These are phyloP conservation scores for Geophilus truncorum DNA, from an alignment of 2,888 invertebrate species.

Conservation along the genomic window DNA sequence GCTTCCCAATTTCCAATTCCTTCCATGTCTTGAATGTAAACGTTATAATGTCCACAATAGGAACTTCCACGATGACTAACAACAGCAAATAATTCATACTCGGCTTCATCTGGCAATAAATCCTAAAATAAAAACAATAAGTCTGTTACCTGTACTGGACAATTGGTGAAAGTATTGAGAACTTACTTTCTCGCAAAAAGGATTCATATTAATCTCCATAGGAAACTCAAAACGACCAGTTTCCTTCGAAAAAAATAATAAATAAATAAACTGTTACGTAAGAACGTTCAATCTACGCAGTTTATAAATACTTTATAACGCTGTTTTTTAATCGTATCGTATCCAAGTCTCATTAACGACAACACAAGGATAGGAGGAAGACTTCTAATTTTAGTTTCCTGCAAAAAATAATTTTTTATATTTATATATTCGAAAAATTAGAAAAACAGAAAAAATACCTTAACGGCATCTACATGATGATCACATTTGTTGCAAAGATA, in stretches of 20 bases:
- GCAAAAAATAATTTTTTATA: conserved; percentile 8
- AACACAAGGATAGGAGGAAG: conserved; percentile 49
- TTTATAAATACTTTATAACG: conserved; percentile 1
- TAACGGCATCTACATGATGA: conserved; percentile 47
- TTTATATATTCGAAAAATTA: background rate
- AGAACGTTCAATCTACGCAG: too few species aligned
- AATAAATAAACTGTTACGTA: too few species aligned
- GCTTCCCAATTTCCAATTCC: conserved; percentile 46
- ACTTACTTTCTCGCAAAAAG: conserved; percentile 44
- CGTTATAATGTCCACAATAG: conserved; percentile 50
- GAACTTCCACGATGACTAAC: conserved; percentile 50
- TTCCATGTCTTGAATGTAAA: conserved; percentile 49
- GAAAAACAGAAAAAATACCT: conserved; percentile 41
- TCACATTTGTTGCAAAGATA: conserved; percentile 48
- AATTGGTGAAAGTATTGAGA: background rate
- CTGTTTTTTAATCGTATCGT: conserved; percentile 44
- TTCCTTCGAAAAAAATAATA: too few species aligned
- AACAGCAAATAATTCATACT: conserved; percentile 49
- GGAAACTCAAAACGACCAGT: conserved; percentile 48
- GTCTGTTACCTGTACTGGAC: background rate
- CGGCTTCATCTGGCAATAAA: conserved; percentile 38
- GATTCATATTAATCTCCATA: conserved; percentile 45
- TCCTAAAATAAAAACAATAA: conserved; percentile 36
- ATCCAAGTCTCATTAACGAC: conserved; percentile 49
- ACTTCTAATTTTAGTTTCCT: conserved; percentile 46